Conservation (phyloP, 2,888 invertebrate species). For the Hyles lineata region DNA sequence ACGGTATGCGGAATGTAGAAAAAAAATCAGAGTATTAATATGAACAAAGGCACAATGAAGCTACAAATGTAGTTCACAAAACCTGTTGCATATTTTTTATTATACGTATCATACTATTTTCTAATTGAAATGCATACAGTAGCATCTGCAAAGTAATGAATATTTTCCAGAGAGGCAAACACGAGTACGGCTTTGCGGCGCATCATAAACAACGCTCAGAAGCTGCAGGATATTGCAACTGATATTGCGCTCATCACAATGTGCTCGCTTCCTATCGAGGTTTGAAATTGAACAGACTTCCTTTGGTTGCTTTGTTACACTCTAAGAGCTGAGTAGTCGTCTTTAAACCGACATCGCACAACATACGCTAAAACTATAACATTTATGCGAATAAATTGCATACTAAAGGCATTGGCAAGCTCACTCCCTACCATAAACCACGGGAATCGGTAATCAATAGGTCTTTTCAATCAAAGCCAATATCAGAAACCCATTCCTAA, state of each 20-base stretch:
- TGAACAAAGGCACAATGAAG: too few relatives aligned
- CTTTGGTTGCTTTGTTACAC: slow-evolving; percentile 38
- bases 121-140: not conserved
- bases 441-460: not conserved
- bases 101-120: not conserved
- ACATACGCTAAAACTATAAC: not conserved
- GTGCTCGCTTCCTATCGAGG: slow-evolving; percentile 48
- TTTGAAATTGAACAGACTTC: slow-evolving; percentile 42
- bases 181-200: slow-evolving; percentile 12
- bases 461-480: slow-evolving; percentile 14
- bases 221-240: slow-evolving; percentile 45
- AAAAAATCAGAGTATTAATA: not conserved
- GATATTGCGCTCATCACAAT: slow-evolving; percentile 52
- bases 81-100: too few relatives aligned
- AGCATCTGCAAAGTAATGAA: slow-evolving; percentile 9
- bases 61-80: too few relatives aligned
- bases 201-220: slow-evolving; percentile 27
- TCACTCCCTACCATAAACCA: too few relatives aligned
- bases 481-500: not conserved
- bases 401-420: too few relatives aligned
- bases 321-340: slow-evolving; percentile 12
- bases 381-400: not conserved
- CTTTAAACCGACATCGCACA: not conserved
- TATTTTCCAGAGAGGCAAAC: slow-evolving; percentile 8
- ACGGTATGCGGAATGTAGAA: not conserved